Evolutionary conservation across 2,113 vertebrate genomes (phyloP).

Genomic region (Etheostoma cragini): DNA sequence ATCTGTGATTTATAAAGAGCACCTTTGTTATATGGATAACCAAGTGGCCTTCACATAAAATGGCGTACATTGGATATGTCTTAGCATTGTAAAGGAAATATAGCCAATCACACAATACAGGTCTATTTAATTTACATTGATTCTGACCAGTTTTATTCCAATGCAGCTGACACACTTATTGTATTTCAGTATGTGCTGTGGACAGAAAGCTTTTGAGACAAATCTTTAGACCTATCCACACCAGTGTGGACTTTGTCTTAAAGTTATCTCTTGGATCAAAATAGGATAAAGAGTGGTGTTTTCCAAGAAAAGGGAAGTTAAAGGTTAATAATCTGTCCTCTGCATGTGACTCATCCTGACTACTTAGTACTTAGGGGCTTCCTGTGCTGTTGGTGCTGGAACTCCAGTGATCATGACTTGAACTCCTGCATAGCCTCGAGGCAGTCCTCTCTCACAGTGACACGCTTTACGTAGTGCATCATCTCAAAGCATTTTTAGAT

Average conservation of each 20-base stretch:
- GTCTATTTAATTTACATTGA: not conserved
- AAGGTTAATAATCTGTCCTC: slow-evolving; percentile 17
- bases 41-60: not conserved
- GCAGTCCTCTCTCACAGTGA: slow-evolving; percentile 29
- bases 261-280: slow-evolving; percentile 2
- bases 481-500: slow-evolving; percentile 45
- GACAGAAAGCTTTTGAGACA: not conserved
- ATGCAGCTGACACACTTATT: not conserved
- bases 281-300: not conserved
- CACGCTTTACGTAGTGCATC: slow-evolving; percentile 39
- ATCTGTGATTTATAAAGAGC: not conserved
- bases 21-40: not conserved
- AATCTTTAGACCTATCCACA: not conserved
- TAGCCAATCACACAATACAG: not conserved
- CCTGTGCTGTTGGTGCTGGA: slow-evolving; percentile 18
- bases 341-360: slow-evolving; percentile 43
- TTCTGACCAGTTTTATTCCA: not conserved
- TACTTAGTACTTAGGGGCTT: slow-evolving; percentile 32
- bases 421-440: slow-evolving; percentile 43
- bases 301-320: not conserved
- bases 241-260: not conserved
- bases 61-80: not conserved
- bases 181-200: too few species aligned
- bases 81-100: not conserved
- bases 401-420: slow-evolving; percentile 50